Conservation (phyloP, 1,140 invertebrate species). For the Eurosta solidaginis region DNA sequence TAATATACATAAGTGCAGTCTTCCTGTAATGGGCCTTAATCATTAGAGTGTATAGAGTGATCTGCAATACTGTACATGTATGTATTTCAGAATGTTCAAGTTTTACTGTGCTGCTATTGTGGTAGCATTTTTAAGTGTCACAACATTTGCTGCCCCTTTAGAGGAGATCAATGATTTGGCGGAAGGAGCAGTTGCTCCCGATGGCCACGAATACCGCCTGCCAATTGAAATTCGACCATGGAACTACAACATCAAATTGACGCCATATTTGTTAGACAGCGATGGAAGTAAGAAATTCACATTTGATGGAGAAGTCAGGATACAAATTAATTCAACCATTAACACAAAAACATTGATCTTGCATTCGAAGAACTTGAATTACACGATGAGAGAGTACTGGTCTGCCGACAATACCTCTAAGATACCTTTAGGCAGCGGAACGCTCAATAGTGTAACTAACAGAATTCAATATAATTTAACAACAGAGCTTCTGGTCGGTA, state of each 20-base stretch:
- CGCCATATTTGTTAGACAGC: conserved; percentile 64
- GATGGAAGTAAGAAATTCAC: conserved; percentile 63
- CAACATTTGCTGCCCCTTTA: no score
- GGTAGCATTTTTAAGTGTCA: conserved; percentile 42
- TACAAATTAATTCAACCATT: conserved; percentile 57
- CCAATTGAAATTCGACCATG: conserved; percentile 60
- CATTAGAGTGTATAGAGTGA: no score
- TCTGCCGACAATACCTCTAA: conserved; percentile 43
- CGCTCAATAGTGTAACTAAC: conserved; percentile 40
- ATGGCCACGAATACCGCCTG: conserved; percentile 42
- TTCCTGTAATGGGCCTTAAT: no score
- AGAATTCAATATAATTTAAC: conserved; percentile 54
- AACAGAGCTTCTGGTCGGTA: conserved; percentile 45
- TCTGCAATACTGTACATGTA: no score
- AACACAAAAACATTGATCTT: conserved; percentile 63
- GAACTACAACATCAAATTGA: conserved; percentile 69
- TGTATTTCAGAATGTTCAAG: conserved; percentile 24
- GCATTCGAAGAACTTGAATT: conserved; percentile 67
- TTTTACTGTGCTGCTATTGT: conserved; percentile 36
- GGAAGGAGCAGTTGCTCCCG: conserved; percentile 33
- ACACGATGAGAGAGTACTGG: conserved; percentile 48
- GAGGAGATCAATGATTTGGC: no score
- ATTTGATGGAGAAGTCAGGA: conserved; percentile 67
- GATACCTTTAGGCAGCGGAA: conserved; percentile 41
- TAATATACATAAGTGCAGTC: no score